Percentiles rank a stretch among this genome's conserved stretches.
Conservation (phyloP, 2,797 vertebrate genomes). For the Austrolebias charrua region DNA sequence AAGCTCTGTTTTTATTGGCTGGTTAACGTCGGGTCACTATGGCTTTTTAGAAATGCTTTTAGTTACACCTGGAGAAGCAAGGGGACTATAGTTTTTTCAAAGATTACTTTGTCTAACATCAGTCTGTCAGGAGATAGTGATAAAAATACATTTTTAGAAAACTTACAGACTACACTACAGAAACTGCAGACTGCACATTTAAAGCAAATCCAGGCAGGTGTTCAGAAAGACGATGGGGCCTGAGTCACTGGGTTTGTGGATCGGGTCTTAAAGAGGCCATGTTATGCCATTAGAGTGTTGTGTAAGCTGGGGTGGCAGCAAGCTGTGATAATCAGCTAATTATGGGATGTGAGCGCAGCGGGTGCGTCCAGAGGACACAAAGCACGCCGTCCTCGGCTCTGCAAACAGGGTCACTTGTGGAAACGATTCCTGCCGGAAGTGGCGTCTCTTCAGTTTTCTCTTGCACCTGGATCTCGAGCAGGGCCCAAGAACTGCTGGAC, state of each 20-base stretch:
- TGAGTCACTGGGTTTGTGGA: slow-evolving; percentile 19
- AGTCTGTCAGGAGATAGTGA: too few relatives aligned
- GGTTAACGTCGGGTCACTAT: too few relatives aligned
- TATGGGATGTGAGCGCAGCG: slow-evolving; percentile 37
- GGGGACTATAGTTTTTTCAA: too few relatives aligned
- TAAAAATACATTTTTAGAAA: too few relatives aligned
- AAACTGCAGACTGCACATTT: too few relatives aligned
- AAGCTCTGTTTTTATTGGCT: too few relatives aligned
- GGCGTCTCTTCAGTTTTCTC: neutral
- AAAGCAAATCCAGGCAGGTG: slow-evolving; percentile 27
- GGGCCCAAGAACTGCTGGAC: too few relatives aligned
- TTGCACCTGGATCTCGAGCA: neutral
- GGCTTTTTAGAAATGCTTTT: too few relatives aligned
- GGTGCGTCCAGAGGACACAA: slow-evolving; percentile 9
- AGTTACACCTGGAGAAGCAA: too few relatives aligned
- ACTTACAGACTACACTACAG: too few relatives aligned
- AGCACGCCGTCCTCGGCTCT: slow-evolving; percentile 16
- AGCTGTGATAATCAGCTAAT: slow-evolving; percentile 74
- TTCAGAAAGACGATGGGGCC: slow-evolving; percentile 25
- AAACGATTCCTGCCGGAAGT: slow-evolving; percentile 3
- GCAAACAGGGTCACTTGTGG: slow-evolving; percentile 5
- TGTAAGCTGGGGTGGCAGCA: slow-evolving; percentile 58
- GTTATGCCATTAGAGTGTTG: slow-evolving; percentile 65
- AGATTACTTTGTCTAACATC: too few relatives aligned
- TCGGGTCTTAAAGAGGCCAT: slow-evolving; percentile 42